Conservation (phyloP, 2,888 invertebrate species). For the Uloborus plumipes region DNA sequence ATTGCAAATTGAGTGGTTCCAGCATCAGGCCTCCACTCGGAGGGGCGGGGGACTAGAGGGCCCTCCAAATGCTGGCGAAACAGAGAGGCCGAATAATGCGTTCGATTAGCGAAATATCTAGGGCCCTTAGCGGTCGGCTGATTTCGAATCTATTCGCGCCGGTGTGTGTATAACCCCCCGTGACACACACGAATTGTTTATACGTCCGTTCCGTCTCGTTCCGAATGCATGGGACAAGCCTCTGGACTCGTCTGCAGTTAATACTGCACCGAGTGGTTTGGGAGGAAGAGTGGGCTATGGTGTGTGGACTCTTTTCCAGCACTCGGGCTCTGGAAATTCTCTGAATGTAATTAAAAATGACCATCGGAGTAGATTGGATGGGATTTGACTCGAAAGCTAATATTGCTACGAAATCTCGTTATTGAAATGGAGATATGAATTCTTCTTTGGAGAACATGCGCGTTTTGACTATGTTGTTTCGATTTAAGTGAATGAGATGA, state of each 20-base stretch:
- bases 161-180: conserved; percentile 13
- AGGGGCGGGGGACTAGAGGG: conserved; percentile 6
- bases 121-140: conserved; percentile 43
- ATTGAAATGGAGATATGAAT: too few species aligned
- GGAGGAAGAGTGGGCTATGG: conserved; percentile 26
- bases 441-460: too few species aligned
- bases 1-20: conserved; percentile 24
- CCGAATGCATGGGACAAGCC: background rate
- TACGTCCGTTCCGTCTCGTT: conserved; percentile 1
- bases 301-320: too few species aligned
- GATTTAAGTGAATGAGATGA: too few species aligned
- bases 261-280: background rate
- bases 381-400: too few species aligned
- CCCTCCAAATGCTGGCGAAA: background rate
- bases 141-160: conserved; percentile 14
- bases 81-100: conserved; percentile 24
- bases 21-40: background rate
- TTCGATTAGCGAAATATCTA: conserved; percentile 37
- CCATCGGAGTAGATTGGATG: too few species aligned
- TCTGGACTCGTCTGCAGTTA: conserved; percentile 1
- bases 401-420: too few species aligned
- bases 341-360: too few species aligned
- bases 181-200: background rate
- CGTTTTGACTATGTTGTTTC: too few species aligned
- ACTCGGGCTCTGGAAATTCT: too few species aligned